These are phyloP conservation scores for Cinclus mexicanus DNA, from an alignment of 2,113 vertebrate genomes.

Conservation along the genomic window DNA sequence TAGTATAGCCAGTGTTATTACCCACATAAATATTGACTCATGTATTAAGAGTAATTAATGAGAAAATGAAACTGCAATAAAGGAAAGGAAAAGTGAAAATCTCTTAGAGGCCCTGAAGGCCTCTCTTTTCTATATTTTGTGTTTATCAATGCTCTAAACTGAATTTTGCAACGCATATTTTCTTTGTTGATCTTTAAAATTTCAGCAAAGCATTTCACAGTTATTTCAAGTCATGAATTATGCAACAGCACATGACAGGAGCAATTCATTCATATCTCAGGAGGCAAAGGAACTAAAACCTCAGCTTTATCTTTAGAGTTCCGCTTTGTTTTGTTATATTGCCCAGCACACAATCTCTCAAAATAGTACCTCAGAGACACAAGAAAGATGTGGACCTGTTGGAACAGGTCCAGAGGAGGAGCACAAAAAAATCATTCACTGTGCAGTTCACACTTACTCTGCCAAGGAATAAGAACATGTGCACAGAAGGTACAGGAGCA, in stretches of 20 bases:
- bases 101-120: background rate
- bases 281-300: background rate
- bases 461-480: rapidly evolving
- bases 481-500: background rate
- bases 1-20: background rate
- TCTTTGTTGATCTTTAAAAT: background rate
- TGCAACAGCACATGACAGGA: background rate
- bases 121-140: background rate
- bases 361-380: background rate
- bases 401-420: background rate
- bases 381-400: background rate
- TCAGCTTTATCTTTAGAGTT: background rate
- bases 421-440: rapidly evolving
- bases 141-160: background rate
- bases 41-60: background rate
- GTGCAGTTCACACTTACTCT: background rate
- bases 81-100: background rate
- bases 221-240: constrained; percentile 29
- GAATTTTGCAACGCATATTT: background rate
- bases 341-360: background rate
- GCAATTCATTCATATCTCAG: background rate
- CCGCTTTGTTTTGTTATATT: background rate
- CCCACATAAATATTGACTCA: background rate
- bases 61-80: background rate
- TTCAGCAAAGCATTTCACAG: background rate